phyloP scores from a whole-genome alignment of 2,888 invertebrate species.

The Habroteleia sp. region DNA sequence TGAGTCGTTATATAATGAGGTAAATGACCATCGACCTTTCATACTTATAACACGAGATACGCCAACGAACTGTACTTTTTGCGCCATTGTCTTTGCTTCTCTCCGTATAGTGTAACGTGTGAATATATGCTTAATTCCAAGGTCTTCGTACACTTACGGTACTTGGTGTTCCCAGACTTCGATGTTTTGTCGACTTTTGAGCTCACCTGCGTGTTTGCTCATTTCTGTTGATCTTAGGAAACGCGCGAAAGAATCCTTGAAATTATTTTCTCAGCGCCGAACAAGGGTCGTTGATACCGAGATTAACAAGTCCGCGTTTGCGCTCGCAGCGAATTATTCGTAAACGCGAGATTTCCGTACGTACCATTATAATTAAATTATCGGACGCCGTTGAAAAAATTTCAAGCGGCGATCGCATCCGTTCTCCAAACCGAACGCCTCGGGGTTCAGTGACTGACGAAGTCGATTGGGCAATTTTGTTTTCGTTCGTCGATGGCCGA shows the following conservation, averaged over 20 bases:
- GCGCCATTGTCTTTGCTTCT: slow-evolving; percentile 67
- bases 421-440: too few species aligned
- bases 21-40: slow-evolving; percentile 65
- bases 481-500: too few species aligned
- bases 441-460: slow-evolving; percentile 22
- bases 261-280: slow-evolving; percentile 63
- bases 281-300: slow-evolving; percentile 62
- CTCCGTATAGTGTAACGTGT: slow-evolving; percentile 65
- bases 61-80: slow-evolving; percentile 67
- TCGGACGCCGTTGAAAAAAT: slow-evolving; percentile 1
- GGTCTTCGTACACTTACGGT: slow-evolving; percentile 65
- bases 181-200: slow-evolving; percentile 65
- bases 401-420: too few species aligned
- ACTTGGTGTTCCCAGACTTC: slow-evolving; percentile 66
- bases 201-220: slow-evolving; percentile 64
- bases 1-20: slow-evolving; percentile 60
- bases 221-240: slow-evolving; percentile 64
- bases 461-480: slow-evolving; percentile 27
- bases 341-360: slow-evolving; percentile 24
- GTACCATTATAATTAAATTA: slow-evolving; percentile 30
- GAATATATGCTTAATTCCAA: slow-evolving; percentile 69
- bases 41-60: slow-evolving; percentile 56
- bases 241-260: slow-evolving; percentile 63
- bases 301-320: slow-evolving; percentile 54
- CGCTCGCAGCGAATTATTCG: slow-evolving; percentile 22